Evolutionary conservation across 2,888 invertebrate species (phyloP).

Genomic region (Esperia sulphurella): DNA sequence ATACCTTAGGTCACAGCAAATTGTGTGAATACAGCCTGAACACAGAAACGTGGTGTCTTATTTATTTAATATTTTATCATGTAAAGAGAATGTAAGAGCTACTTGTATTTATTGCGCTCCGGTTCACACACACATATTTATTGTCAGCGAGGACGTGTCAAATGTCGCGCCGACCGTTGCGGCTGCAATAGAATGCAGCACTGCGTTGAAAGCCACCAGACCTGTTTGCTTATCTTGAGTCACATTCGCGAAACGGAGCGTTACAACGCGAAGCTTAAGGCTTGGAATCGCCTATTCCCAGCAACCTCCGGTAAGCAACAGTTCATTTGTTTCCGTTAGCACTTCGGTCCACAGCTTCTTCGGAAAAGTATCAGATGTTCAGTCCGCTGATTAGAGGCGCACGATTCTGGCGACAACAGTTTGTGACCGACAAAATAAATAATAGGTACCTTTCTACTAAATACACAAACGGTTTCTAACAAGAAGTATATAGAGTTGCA

Average conservation of each 20-base stretch:
- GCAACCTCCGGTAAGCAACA: slow-evolving; percentile 50
- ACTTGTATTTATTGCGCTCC: slow-evolving; percentile 40
- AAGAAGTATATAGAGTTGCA: background rate
- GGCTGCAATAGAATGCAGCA: slow-evolving; percentile 69
- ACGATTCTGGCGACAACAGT: slow-evolving; percentile 44
- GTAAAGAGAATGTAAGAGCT: slow-evolving; percentile 10
- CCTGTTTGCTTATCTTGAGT: slow-evolving; percentile 54
- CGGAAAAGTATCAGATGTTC: slow-evolving; percentile 63
- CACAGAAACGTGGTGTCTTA: background rate
- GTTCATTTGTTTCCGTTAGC: slow-evolving; percentile 74
- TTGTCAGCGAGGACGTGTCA: slow-evolving; percentile 67
- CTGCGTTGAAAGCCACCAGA: slow-evolving; percentile 62
- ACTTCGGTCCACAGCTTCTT: slow-evolving; percentile 58
- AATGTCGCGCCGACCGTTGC: slow-evolving; percentile 64
- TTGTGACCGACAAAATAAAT: slow-evolving; percentile 41
- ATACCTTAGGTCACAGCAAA: too few relatives aligned
- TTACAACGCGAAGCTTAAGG: slow-evolving; percentile 27
- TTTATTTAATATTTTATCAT: background rate
- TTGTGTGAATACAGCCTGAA: background rate
- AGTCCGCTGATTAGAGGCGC: slow-evolving; percentile 57
- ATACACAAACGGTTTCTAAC: too few relatives aligned
- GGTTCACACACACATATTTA: slow-evolving; percentile 54
- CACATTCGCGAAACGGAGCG: slow-evolving; percentile 35
- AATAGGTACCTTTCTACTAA: slow-evolving; percentile 7
- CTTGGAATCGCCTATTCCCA: slow-evolving; percentile 18